Evolutionary conservation across 2,113 vertebrate species (phyloP), one percentile per base, ranked within the genome.

Genomic region (Eupsittula cactorum): DNA sequence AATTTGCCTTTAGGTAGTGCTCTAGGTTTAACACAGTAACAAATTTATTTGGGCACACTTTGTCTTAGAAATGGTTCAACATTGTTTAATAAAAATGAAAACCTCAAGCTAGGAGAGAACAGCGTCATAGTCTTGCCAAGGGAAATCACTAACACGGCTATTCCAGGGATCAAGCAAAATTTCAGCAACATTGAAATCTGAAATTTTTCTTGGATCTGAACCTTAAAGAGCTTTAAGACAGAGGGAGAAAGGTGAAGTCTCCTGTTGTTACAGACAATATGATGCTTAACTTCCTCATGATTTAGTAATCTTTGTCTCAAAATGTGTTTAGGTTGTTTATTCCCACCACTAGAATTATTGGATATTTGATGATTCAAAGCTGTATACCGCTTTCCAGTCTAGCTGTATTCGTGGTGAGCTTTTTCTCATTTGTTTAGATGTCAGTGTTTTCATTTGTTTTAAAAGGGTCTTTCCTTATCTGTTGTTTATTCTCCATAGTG

Each of bases 1-100:
- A 67, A 92, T 96, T 96, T 96, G 86, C 89, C 84, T 93, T 92
- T 88, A 82, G 81, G 82, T 90, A 82, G 24, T 88, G 20, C 25
- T 42, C 31, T 82, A 74, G 41, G 20, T 94, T 96, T 92, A 92
- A 53, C 59, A 71, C 24, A 39, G 77, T 80, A 84, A 87, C 57
- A 93, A 90, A 94, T 86, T 63, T 73, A 79, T 83, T 74, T 89
- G 67, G 79, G 73, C 62, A 89, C 14, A 71, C 67, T 86, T 76
- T 86, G 28, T 62, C 59, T 92, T 77, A 60, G 42, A 75, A 92
- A 68, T 37, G 18, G 18, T 59, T 88, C 67, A 78, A 3, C 31
- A 7, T 93, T 75, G 29, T 49, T 69, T 78, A 88, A 73, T 88
- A 68, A 71, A 83, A 74, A 75, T 16, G 5, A 73, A 81, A 78